Evolutionary conservation across 1,140 invertebrate genomes (phyloP).

Genomic region (Anastrepha obliqua): DNA sequence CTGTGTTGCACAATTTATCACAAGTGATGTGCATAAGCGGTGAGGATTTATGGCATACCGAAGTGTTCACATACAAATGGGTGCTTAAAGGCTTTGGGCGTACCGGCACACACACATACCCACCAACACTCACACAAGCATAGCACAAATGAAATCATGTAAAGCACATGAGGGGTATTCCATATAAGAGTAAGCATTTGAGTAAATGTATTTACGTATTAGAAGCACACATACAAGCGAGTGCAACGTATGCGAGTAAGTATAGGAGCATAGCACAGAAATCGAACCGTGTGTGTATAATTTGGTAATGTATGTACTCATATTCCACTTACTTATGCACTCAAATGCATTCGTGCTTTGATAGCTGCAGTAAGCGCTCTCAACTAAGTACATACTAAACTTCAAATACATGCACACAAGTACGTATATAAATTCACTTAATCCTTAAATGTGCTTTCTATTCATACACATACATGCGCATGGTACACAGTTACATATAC

Average conservation of each 20-base stretch:
- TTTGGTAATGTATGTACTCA: neutral
- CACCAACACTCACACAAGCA: neutral
- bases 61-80: neutral
- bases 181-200: neutral
- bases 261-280: neutral
- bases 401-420: no score
- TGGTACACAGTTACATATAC: no score
- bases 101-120: neutral
- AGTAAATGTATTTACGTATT: no score
- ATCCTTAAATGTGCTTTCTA: no score
- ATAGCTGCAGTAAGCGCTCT: constrained; percentile 10
- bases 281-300: neutral
- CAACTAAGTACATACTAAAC: neutral
- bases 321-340: constrained; percentile 15
- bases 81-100: neutral
- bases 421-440: no score
- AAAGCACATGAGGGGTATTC: neutral
- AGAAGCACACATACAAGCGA: neutral
- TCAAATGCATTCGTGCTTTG: constrained; percentile 12
- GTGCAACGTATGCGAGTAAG: neutral
- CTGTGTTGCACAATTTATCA: neutral
- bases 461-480: no score
- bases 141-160: neutral
- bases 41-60: neutral
- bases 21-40: neutral